These are phyloP conservation scores for Cheilosia urbana DNA, from an alignment of 2,888 invertebrate species.

Conservation along the genomic window DNA sequence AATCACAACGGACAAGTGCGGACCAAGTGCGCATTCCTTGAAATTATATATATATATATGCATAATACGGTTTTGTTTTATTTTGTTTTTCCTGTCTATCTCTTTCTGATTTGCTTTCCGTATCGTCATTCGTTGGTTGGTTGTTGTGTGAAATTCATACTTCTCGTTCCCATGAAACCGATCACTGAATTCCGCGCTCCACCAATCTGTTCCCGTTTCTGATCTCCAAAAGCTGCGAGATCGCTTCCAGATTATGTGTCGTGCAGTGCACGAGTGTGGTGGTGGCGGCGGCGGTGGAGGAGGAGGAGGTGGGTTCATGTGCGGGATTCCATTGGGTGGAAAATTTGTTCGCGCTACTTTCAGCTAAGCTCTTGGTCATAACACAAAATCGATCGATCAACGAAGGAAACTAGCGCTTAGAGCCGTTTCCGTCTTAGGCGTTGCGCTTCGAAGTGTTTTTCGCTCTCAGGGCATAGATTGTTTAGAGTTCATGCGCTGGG, in stretches of 20 bases:
- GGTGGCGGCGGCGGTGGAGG: not conserved
- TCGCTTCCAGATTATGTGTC: slow-evolving; percentile 58
- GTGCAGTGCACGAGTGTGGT: slow-evolving; percentile 16
- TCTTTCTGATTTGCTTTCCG: slow-evolving; percentile 18
- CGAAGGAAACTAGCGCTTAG: slow-evolving; percentile 61
- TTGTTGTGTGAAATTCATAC: slow-evolving; percentile 56
- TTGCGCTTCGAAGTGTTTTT: slow-evolving; percentile 70
- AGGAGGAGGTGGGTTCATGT: not conserved
- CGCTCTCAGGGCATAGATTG: slow-evolving; percentile 38
- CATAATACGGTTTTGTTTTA: slow-evolving; percentile 12
- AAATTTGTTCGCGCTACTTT: slow-evolving; percentile 74
- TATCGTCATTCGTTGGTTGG: slow-evolving; percentile 10
- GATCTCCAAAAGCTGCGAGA: slow-evolving; percentile 28
- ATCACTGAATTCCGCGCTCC: slow-evolving; percentile 57
- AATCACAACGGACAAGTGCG: slow-evolving; percentile 67
- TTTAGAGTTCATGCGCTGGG: slow-evolving; percentile 62
- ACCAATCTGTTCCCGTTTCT: slow-evolving; percentile 48
- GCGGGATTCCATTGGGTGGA: slow-evolving; percentile 68
- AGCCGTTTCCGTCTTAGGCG: slow-evolving; percentile 68
- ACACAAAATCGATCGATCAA: slow-evolving; percentile 70
- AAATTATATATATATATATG: slow-evolving; percentile 17
- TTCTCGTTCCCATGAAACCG: slow-evolving; percentile 63
- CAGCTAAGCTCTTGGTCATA: slow-evolving; percentile 55
- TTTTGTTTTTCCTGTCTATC: slow-evolving; percentile 33
- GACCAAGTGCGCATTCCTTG: slow-evolving; percentile 73